Evolutionary conservation across 2,797 vertebrate genomes (phyloP).

Genomic region (Poeciliopsis presidionis): DNA sequence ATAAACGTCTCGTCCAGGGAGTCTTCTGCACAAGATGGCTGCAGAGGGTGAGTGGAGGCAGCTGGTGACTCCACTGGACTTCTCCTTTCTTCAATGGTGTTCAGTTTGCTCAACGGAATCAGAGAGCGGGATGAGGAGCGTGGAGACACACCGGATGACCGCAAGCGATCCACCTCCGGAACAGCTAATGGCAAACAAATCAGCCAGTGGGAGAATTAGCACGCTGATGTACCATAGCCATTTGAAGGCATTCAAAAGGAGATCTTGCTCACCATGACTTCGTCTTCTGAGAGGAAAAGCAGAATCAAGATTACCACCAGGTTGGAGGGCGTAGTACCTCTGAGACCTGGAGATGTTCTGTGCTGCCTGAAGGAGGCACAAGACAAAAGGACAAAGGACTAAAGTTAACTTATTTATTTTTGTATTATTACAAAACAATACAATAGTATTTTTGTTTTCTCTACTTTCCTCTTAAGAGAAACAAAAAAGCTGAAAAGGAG

Average conservation of each 20-base stretch:
- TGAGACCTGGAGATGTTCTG: constrained; percentile 72
- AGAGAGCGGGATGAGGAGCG: constrained; percentile 48
- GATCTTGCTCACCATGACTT: constrained; percentile 66
- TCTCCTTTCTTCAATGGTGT: constrained; percentile 79
- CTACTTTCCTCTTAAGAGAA: rapidly evolving
- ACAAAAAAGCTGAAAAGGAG: not conserved
- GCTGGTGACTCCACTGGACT: not conserved
- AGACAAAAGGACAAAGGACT: not conserved
- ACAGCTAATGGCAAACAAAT: constrained; percentile 2
- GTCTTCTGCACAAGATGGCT: constrained; percentile 11
- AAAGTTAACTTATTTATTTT: not conserved
- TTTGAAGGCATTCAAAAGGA: not conserved
- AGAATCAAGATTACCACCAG: constrained; percentile 85
- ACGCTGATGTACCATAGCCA: not conserved
- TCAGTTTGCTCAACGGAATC: constrained; percentile 65
- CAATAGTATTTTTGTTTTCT: not conserved
- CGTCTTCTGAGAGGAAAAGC: constrained; percentile 79
- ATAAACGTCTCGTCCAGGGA: constrained; percentile 28
- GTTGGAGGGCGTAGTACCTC: constrained; percentile 86
- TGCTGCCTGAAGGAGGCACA: constrained; percentile 20
- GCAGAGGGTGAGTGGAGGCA: not conserved
- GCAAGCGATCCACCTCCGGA: not conserved
- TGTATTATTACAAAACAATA: no score
- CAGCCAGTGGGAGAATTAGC: not conserved
- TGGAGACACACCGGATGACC: constrained; percentile 48